A percentile compares a stretch with the other conserved stretches of the same genome.
Conservation (phyloP, 2,797 vertebrate genomes). For the Anguilla marmorata region DNA sequence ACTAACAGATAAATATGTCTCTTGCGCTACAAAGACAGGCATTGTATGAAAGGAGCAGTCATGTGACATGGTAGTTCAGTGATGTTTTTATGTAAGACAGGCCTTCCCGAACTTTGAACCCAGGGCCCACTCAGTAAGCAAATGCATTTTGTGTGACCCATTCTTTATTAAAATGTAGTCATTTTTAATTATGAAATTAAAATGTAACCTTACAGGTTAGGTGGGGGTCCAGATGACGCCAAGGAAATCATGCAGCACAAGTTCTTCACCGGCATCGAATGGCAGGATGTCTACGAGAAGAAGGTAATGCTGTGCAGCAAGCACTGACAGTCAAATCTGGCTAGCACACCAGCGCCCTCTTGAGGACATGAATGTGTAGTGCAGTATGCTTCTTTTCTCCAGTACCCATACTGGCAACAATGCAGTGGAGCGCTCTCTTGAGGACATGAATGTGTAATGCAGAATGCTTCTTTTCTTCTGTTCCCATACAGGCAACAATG, state of each 20-base stretch:
- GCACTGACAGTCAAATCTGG: background rate
- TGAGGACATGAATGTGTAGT: background rate
- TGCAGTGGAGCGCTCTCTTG: background rate
- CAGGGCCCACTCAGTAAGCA: background rate
- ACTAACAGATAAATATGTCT: background rate
- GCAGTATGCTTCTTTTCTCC: background rate
- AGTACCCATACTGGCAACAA: too few relatives aligned
- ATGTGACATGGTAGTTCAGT: background rate
- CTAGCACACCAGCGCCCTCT: background rate
- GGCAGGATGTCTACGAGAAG: conserved; percentile 97
- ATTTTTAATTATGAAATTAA: background rate
- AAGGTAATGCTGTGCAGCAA: conserved; percentile 72
- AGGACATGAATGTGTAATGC: background rate
- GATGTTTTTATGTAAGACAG: background rate
- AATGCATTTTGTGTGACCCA: background rate
- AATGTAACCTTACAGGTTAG: conserved; percentile 76
- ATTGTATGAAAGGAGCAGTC: background rate
- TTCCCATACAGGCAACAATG: too few relatives aligned
- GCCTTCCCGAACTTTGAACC: background rate
- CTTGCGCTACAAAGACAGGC: background rate
- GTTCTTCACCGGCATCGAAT: conserved; percentile 91
- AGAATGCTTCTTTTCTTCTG: background rate
- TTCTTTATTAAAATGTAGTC: background rate
- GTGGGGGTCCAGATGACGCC: conserved; percentile 89
- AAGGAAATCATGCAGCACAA: conserved; percentile 99